phyloP scores from a whole-genome alignment of 2,797 vertebrate genomes.

The Hoplostethus atlanticus region DNA sequence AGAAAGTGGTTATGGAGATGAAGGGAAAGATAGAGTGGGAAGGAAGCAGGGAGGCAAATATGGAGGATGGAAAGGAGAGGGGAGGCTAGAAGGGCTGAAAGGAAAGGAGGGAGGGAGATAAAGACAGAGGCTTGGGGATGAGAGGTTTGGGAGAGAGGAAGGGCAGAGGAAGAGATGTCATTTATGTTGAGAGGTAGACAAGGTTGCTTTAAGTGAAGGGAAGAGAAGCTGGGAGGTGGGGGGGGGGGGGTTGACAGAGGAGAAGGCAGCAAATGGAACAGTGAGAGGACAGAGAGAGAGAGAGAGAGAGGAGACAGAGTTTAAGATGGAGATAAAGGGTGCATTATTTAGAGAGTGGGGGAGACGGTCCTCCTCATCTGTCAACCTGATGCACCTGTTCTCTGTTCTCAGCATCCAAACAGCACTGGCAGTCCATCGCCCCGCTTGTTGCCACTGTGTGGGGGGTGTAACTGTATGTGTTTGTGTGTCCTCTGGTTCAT shows the following conservation, averaged over 20 bases:
- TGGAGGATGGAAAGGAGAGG: no score
- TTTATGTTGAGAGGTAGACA: no score
- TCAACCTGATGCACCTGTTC: conserved; percentile 43
- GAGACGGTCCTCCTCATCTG: conserved; percentile 34
- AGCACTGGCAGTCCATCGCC: conserved; percentile 43
- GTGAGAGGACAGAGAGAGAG: not conserved
- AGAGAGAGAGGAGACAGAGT: conserved; percentile 6
- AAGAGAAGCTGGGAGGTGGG: no score
- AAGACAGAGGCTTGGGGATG: not conserved
- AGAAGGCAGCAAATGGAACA: no score
- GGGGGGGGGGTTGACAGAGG: no score
- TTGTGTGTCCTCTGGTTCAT: conserved; percentile 25
- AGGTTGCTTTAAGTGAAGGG: no score
- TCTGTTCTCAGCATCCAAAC: conserved; percentile 58
- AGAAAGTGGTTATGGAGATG: no score
- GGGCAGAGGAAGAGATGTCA: no score
- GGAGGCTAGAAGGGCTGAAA: no score
- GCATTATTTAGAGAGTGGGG: conserved; percentile 47
- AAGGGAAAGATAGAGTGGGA: no score
- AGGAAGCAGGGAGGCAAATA: no score
- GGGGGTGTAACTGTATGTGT: not conserved
- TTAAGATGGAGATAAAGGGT: conserved; percentile 28
- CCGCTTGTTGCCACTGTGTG: conserved; percentile 41
- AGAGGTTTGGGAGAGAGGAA: no score
- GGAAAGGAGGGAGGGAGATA: not conserved